These are phyloP conservation scores for Triplophysa rosa DNA, from an alignment of 2,113 vertebrate genomes.

Conservation along the genomic window DNA sequence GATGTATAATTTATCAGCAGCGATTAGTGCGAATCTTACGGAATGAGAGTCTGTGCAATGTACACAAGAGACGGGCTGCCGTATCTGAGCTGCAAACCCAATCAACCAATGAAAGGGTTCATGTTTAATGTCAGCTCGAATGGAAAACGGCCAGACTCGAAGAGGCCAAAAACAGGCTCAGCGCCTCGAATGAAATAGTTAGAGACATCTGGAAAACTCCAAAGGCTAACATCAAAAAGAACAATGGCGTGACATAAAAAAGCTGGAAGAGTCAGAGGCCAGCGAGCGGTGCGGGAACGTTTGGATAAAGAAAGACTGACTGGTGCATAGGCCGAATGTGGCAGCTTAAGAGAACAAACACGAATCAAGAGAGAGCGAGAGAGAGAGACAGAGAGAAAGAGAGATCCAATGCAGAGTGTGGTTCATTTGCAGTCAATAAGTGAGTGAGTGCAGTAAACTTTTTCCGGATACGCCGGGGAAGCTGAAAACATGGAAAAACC, in stretches of 20 bases:
- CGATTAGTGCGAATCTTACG: slow-evolving; percentile 74
- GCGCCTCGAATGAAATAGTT: slow-evolving; percentile 67
- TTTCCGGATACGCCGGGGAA: slow-evolving; percentile 48
- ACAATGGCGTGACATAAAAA: slow-evolving; percentile 69
- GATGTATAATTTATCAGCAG: slow-evolving; percentile 81
- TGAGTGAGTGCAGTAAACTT: background rate
- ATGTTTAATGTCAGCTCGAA: slow-evolving; percentile 69
- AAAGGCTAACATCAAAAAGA: slow-evolving; percentile 66
- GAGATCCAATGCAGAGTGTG: slow-evolving; percentile 32
- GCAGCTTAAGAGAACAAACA: slow-evolving; percentile 28
- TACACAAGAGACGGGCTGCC: slow-evolving; percentile 39
- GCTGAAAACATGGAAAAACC: slow-evolving; percentile 51
- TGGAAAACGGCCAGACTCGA: slow-evolving; percentile 62
- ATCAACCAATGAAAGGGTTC: slow-evolving; percentile 61
- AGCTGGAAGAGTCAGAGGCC: slow-evolving; percentile 68
- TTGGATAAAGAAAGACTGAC: slow-evolving; percentile 59
- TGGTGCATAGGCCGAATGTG: background rate
- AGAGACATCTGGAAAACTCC: slow-evolving; percentile 70
- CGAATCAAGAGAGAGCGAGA: background rate
- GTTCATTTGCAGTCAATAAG: slow-evolving; percentile 30
- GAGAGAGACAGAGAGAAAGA: slow-evolving; percentile 2
- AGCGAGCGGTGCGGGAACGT: slow-evolving; percentile 66
- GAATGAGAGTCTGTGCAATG: slow-evolving; percentile 55
- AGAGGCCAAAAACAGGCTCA: slow-evolving; percentile 57
- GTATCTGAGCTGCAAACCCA: slow-evolving; percentile 40